Conservation (phyloP, 2,113 vertebrate species). For the Atlantisia rogersi region DNA sequence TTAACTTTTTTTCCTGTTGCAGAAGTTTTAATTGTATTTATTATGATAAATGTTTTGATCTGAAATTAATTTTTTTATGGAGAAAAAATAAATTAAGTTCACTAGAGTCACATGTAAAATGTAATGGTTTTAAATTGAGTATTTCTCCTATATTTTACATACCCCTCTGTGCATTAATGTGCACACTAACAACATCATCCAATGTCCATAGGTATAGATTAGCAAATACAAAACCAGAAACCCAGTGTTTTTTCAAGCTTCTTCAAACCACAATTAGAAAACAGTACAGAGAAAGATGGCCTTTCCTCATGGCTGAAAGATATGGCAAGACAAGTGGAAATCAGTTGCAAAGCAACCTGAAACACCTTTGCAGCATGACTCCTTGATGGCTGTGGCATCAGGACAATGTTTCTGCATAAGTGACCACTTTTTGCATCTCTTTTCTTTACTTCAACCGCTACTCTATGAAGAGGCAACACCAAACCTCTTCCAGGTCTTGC, state of each 20-base stretch:
- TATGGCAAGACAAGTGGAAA: not conserved
- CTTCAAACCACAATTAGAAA: not conserved
- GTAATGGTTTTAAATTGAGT: not conserved
- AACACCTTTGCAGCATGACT: not conserved
- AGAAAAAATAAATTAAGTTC: not conserved
- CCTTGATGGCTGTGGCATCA: accelerated
- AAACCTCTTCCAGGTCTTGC: not conserved
- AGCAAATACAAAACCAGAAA: not conserved
- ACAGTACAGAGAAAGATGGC: not conserved
- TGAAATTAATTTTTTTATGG: not conserved
- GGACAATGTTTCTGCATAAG: not conserved
- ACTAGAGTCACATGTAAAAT: accelerated
- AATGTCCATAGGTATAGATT: not conserved
- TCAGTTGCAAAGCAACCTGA: not conserved
- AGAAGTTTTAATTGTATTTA: not conserved
- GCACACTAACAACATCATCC: accelerated
- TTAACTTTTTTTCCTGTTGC: not conserved
- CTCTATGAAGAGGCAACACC: not conserved
- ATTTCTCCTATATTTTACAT: not conserved
- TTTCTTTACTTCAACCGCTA: not conserved
- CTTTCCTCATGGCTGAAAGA: not conserved
- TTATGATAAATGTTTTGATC: not conserved
- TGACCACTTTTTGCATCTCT: not conserved
- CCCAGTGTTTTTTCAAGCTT: not conserved
- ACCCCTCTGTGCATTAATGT: accelerated